phyloP scores from a whole-genome alignment of 2,888 invertebrate genomes.

The Nomada fucata region DNA sequence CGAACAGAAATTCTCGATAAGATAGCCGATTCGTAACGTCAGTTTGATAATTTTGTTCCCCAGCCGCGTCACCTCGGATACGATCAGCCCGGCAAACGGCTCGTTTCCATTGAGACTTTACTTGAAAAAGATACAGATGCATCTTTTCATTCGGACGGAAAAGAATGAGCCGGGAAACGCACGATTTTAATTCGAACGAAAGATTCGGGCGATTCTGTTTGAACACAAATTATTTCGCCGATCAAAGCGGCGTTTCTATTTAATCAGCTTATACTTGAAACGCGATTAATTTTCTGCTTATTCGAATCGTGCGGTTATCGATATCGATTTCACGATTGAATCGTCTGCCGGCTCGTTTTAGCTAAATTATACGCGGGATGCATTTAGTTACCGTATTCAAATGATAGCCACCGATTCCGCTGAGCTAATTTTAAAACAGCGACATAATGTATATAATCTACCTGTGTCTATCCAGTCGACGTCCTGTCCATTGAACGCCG shows the following conservation, averaged over 20 bases:
- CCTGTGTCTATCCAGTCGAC: constrained; percentile 93
- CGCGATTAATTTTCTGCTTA: constrained; percentile 1
- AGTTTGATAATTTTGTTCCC: neutral
- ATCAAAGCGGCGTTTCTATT: neutral
- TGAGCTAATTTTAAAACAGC: no score
- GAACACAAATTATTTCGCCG: neutral
- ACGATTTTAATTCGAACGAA: no score
- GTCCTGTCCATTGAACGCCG: constrained; percentile 96
- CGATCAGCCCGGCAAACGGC: neutral
- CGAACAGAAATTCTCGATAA: neutral
- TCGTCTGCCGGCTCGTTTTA: neutral
- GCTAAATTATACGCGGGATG: neutral
- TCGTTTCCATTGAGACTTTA: constrained; percentile 14
- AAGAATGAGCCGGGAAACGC: neutral
- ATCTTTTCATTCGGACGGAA: neutral
- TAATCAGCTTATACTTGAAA: neutral
- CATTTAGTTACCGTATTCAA: neutral
- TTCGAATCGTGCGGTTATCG: neutral
- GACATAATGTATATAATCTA: constrained; percentile 67
- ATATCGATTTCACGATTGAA: constrained; percentile 11
- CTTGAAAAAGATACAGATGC: neutral
- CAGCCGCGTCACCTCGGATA: neutral
- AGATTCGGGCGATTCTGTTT: neutral
- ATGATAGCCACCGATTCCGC: no score
- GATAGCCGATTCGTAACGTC: neutral